phyloP scores from a whole-genome alignment of 2,113 vertebrate species.

The Eupsittula cactorum region DNA sequence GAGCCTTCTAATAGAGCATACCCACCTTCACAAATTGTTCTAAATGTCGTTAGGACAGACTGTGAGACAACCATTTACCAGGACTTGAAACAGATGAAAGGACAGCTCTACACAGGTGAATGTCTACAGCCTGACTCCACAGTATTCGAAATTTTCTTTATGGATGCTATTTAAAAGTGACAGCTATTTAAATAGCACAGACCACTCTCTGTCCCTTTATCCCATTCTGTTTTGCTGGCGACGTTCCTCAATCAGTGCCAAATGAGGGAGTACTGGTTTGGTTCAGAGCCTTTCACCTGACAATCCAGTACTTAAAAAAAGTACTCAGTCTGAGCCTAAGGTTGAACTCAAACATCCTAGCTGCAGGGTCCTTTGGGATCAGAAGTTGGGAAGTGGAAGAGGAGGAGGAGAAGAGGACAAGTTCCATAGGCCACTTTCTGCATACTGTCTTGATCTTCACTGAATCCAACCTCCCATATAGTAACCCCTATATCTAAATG shows the following conservation, averaged over 20 bases:
- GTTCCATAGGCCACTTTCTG: background rate
- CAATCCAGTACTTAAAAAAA: background rate
- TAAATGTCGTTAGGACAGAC: background rate
- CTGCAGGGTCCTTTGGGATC: background rate
- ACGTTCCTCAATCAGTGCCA: background rate
- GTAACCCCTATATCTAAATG: background rate
- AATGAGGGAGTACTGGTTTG: background rate
- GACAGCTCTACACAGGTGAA: background rate
- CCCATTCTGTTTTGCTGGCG: no score
- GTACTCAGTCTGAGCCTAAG: background rate
- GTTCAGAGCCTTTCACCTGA: background rate
- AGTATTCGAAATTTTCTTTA: conserved; percentile 8
- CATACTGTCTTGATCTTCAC: background rate
- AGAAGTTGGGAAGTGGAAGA: background rate
- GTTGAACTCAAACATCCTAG: background rate
- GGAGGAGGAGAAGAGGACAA: background rate
- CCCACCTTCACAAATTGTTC: background rate
- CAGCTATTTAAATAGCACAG: background rate
- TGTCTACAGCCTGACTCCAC: background rate
- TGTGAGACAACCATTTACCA: background rate
- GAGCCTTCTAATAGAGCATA: background rate
- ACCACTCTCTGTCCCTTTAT: background rate
- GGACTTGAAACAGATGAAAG: background rate
- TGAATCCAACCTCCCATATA: background rate
- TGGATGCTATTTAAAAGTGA: background rate